phyloP scores from a whole-genome alignment of 1,140 invertebrate genomes.

The Ostrea edulis region DNA sequence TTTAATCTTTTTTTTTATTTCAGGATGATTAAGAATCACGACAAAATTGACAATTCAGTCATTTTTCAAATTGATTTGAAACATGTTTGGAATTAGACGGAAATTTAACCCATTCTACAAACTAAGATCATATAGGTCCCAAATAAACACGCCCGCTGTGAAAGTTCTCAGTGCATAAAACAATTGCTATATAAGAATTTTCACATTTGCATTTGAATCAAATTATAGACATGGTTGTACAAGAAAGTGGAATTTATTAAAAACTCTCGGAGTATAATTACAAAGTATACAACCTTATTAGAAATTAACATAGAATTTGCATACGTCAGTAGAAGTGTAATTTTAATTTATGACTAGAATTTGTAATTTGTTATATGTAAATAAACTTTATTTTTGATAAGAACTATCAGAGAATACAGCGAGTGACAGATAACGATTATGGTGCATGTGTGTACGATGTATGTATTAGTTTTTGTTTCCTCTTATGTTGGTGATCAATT shows the following conservation, averaged over 20 bases:
- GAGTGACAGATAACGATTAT: not conserved
- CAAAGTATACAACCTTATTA: not conserved
- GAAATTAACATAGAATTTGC: not conserved
- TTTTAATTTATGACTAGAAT: not conserved
- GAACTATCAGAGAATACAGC: not conserved
- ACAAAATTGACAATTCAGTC: no score
- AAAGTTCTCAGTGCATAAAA: no score
- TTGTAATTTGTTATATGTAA: constrained; percentile 17
- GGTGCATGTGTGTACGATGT: not conserved
- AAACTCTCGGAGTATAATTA: not conserved
- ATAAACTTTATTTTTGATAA: constrained; percentile 18
- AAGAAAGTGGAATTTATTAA: not conserved
- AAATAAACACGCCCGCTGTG: no score
- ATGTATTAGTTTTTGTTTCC: not conserved
- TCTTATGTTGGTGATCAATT: no score
- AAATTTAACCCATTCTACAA: no score
- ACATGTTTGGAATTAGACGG: no score
- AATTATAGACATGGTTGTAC: not conserved
- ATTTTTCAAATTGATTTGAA: no score
- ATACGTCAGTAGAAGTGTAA: constrained; percentile 8
- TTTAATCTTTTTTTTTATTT: no score
- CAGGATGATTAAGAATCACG: no score
- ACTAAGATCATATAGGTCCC: no score
- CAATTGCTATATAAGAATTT: no score
- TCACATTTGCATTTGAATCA: not conserved